Evolutionary conservation across 2,113 vertebrate species (phyloP).

Genomic region (Cyrtonyx montezumae): DNA sequence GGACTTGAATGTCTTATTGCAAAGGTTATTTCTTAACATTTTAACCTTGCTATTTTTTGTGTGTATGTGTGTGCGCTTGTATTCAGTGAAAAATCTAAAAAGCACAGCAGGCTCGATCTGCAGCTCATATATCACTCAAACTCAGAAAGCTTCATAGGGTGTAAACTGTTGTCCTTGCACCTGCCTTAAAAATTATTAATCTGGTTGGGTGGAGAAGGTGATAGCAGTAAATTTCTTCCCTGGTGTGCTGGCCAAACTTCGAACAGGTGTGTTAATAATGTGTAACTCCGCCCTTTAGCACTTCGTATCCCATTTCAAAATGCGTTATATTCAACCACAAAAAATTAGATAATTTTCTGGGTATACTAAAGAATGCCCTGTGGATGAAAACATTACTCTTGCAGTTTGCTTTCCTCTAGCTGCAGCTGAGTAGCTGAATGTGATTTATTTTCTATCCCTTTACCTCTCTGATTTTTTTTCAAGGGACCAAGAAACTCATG

Average conservation of each 20-base stretch:
- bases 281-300: neutral
- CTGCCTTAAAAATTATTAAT: slow-evolving; percentile 3
- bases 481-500: neutral
- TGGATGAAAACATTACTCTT: neutral
- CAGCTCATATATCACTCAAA: neutral
- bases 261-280: neutral
- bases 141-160: neutral
- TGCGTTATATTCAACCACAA: neutral
- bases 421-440: neutral
- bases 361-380: neutral
- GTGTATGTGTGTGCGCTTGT: neutral
- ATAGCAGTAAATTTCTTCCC: neutral
- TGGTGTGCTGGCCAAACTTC: neutral
- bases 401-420: neutral
- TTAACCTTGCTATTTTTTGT: slow-evolving; percentile 28
- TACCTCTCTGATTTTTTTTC: neutral
- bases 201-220: neutral
- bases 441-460: neutral
- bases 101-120: slow-evolving; percentile 18
- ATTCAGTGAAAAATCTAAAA: neutral
- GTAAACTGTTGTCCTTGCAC: neutral
- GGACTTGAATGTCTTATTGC: neutral
- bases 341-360: neutral
- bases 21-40: neutral
- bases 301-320: neutral